Percentiles rank a stretch among this genome's conserved stretches.
These are phyloP conservation scores for Calonectris borealis DNA, from an alignment of 2,113 vertebrate genomes.

Conservation along the genomic window DNA sequence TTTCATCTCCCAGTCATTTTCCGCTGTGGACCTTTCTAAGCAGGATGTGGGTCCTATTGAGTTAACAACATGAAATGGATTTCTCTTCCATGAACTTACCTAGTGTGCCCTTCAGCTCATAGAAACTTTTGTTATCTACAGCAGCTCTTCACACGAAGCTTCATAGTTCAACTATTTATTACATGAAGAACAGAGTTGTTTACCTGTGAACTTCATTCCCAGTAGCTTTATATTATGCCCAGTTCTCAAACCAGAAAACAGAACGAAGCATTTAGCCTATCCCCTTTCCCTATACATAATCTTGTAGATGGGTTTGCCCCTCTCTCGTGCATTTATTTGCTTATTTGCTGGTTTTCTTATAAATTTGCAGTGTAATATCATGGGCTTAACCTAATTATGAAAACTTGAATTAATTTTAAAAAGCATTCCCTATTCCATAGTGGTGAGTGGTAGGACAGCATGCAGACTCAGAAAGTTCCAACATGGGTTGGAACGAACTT, in stretches of 20 bases:
- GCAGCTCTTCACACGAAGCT: neutral
- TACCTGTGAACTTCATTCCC: neutral
- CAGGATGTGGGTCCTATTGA: neutral
- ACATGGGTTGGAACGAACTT: neutral
- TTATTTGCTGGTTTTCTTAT: neutral
- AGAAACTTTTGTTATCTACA: neutral
- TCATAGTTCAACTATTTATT: neutral
- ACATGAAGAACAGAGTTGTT: neutral
- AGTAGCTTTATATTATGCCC: neutral
- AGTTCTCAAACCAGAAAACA: neutral
- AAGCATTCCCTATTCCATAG: neutral
- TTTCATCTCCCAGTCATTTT: neutral
- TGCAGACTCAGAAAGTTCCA: neutral
- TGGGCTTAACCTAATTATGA: neutral
- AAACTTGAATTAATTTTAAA: neutral
- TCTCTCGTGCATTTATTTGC: neutral
- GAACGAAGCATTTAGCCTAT: neutral
- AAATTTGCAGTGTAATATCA: neutral
- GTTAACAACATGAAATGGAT: neutral
- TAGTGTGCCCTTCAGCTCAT: neutral
- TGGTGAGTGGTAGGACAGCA: neutral
- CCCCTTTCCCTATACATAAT: neutral
- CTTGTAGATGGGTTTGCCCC: neutral
- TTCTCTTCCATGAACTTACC: neutral
- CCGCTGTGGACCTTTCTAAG: neutral